Evolutionary conservation across 1,140 invertebrate species (phyloP), one percentile per base, ranked within the genome.

Genomic region (Pissodes strobi): DNA sequence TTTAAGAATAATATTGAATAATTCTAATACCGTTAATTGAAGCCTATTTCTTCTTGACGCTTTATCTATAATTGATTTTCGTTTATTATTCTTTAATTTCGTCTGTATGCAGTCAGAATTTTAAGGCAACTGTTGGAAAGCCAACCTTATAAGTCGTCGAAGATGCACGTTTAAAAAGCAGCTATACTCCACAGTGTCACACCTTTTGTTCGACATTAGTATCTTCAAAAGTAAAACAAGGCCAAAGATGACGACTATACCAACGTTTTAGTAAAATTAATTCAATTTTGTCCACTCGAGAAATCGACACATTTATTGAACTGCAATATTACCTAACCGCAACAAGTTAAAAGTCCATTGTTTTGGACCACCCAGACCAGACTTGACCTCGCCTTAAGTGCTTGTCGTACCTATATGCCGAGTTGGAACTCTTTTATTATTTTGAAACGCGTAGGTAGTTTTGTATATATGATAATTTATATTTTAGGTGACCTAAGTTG

Each of bases 311-410:
- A 12, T 34, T 34, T 52, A 52, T 52, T 13, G 30, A 39, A 39
- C 21, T 55, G 52, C 52, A 39, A 55, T 55, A 55, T 55, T 55
- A 55, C 52, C 37, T 55, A 55, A 55, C 52, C 49, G 49, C 49
- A 52, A 27, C 49, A 52, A 52, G 52, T 55, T 55, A 55, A 55
- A 55, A 55, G 34, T 39, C 52, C 52, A 55, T 55, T 55, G 52
- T 55, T 55, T 55, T 55, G 52, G 52, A 55, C 52, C 52, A 55
- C 52, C 52, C 52, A 55, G 52, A 55, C 52, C 30, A 55, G 1
- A 55, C 30, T 55, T 55, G 52, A 55, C 52, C 52, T 55, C 52
- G 52, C 52, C 52, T 55, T 55, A 55, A 55, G 52, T 55, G 52
- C 52, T 55, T 55, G 52, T 55, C 52, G 34, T 55, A 55, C 52